Base-by-base conservation (phyloP, 1,140 invertebrate species). In the Aphelenchoides fujianensis region DNA sequence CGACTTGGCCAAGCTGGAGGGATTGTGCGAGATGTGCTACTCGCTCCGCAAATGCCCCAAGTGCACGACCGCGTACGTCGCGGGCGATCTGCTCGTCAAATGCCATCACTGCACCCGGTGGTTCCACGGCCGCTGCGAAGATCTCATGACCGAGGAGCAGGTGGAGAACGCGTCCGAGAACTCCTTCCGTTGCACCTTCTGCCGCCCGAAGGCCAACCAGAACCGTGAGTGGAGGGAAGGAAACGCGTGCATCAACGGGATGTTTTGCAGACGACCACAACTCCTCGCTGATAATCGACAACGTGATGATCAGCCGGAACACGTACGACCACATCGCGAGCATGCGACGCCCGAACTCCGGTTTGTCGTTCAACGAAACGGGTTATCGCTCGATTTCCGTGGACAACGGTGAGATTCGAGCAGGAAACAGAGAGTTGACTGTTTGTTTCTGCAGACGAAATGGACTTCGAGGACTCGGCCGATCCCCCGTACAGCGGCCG, bases 21-120 rank as follows among this genome's bases (percentile, higher is more conserved):
- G 91, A 0, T 88, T 91, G 80, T 98, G 95, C 86, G 93, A 92
- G 0, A 92, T 93, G 0, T 99, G 97, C 85, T 90, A 90, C 28
- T 97, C 94, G 12, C 89, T 94, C 72, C 88, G 89, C 19, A 88
- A 88, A 67, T 98, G 96, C 86, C 90, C 91, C 36, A 89, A 91
- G 34, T 99, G 97, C 85, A 87, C 87, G 52, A 89, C 90, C 72
- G 85, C 89, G 1, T 98, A 98, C 85, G 88, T 85, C 41, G 93
- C 96, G 69, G 92, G 91, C 2, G 94, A 98, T 82, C 88, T 97
- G 30, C 93, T 98, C 63, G 94, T 98, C 73, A 92, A 97, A 83
- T 98, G 96, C 86, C 88, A 90, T 32, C 89, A 90, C 36, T 99
- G 96, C 87, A 89, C 91, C 68, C 89, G 90, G 88, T 90, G 81